These are phyloP conservation scores for Coregonus clupeaformis DNA, from an alignment of 2,113 vertebrate genomes.

Conservation along the genomic window DNA sequence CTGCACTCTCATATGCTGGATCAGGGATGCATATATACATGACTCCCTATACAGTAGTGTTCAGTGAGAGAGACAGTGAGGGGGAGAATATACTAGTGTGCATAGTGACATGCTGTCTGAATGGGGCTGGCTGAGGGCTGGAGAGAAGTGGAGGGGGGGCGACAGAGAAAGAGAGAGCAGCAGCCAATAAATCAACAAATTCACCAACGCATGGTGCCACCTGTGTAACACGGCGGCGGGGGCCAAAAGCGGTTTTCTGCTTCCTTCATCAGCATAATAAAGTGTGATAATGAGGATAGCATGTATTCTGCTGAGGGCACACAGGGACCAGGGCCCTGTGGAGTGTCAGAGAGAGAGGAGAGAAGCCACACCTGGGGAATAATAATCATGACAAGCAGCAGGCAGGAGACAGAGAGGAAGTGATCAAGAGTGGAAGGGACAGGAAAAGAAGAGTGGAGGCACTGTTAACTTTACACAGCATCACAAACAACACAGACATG, in stretches of 20 bases:
- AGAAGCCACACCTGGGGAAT: neutral
- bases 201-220: constrained; percentile 51
- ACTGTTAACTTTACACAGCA: neutral
- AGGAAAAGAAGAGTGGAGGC: neutral
- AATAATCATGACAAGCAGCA: neutral
- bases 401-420: neutral
- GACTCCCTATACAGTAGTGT: constrained; percentile 11
- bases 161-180: constrained; percentile 20
- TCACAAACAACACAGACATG: too few relatives aligned
- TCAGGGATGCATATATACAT: constrained; percentile 42
- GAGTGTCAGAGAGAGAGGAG: constrained; percentile 17
- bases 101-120: constrained; percentile 46
- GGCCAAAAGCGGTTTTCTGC: constrained; percentile 26
- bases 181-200: constrained; percentile 19
- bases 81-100: constrained; percentile 26
- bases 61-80: constrained; percentile 12
- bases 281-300: constrained; percentile 42
- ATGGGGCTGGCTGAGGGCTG: constrained; percentile 34
- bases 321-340: constrained; percentile 10
- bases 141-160: too few relatives aligned
- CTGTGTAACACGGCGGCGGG: constrained; percentile 20
- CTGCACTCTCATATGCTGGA: constrained; percentile 33
- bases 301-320: constrained; percentile 27
- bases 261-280: constrained; percentile 34
- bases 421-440: neutral